Percentiles rank a stretch among this genome's conserved stretches.
Evolutionary conservation across 2,888 invertebrate genomes (phyloP).

Genomic region (Synanthedon myopaeformis): DNA sequence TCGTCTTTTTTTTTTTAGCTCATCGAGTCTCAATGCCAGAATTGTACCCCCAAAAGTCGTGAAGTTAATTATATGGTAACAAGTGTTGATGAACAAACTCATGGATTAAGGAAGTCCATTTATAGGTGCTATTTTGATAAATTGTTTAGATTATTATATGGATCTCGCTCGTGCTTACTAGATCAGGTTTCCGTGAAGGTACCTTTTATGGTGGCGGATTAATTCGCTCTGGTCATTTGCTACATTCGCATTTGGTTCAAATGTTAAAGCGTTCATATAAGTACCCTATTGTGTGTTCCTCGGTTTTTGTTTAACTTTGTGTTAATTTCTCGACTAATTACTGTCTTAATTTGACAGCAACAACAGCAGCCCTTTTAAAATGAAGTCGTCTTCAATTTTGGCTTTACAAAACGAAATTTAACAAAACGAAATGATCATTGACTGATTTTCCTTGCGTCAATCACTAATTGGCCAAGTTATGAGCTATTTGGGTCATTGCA

Average conservation of each 20-base stretch:
- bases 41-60: neutral
- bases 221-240: constrained; percentile 46
- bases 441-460: constrained; percentile 57
- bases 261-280: constrained; percentile 15
- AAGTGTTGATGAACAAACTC: constrained; percentile 26
- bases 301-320: constrained; percentile 10
- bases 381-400: no score
- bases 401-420: no score
- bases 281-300: constrained; percentile 13
- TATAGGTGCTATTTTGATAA: constrained; percentile 60
- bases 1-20: neutral
- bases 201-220: constrained; percentile 59
- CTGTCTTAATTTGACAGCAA: no score
- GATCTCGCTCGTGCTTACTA: constrained; percentile 42
- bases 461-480: constrained; percentile 48
- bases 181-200: constrained; percentile 54
- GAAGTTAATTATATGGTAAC: constrained; percentile 4
- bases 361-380: no score
- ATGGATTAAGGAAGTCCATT: constrained; percentile 57
- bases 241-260: constrained; percentile 23
- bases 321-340: no score
- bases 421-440: neutral
- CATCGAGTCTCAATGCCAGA: neutral
- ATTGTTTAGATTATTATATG: constrained; percentile 53
- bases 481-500: constrained; percentile 67